phyloP scores from a whole-genome alignment of 2,888 invertebrate species.

The Eulithis testata region DNA sequence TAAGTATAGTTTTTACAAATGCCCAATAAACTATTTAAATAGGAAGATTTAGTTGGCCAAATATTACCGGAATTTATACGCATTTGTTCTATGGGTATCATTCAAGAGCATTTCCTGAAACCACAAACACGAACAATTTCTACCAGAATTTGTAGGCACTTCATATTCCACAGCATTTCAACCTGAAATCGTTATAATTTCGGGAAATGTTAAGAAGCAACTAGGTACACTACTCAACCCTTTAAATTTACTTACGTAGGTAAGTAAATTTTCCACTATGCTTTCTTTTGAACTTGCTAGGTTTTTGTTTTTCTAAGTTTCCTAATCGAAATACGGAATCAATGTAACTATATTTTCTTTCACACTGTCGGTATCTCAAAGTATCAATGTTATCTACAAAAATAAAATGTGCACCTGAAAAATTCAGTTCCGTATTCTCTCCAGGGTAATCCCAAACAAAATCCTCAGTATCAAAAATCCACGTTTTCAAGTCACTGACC shows the following conservation, averaged over 20 bases:
- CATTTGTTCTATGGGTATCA: no score
- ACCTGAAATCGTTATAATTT: background rate
- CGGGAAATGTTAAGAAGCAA: background rate
- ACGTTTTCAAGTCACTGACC: conserved; percentile 64
- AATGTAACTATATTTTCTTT: no score
- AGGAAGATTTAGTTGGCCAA: no score
- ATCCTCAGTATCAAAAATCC: conserved; percentile 71
- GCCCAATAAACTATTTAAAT: no score
- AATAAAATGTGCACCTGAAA: conserved; percentile 55
- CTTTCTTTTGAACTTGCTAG: no score
- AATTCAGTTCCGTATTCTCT: conserved; percentile 49
- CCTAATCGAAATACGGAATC: no score
- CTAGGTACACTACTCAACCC: background rate
- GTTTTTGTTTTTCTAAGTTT: no score
- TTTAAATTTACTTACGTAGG: background rate
- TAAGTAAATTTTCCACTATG: no score
- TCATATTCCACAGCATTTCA: background rate
- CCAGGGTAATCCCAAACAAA: conserved; percentile 60
- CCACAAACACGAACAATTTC: background rate
- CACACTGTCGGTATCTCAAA: no score
- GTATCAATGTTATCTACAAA: background rate
- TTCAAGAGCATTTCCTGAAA: conserved; percentile 1
- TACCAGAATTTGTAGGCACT: background rate
- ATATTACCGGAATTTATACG: no score
- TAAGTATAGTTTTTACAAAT: no score